Base-by-base conservation (phyloP, 2,888 invertebrate genomes). In the Marasmarcha lunaedactyla region DNA sequence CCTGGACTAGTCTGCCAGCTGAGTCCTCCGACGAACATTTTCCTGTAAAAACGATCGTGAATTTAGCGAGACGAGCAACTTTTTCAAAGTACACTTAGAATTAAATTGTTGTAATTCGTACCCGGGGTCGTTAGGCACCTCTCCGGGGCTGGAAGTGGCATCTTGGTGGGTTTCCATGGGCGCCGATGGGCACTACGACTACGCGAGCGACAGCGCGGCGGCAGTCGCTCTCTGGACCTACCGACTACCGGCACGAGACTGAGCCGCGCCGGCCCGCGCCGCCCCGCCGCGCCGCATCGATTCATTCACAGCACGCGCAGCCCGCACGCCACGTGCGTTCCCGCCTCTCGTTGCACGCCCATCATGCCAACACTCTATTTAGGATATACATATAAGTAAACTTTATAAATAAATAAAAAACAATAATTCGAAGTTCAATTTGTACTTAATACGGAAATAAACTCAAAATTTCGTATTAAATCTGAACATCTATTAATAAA, bases 1-100 rank as follows among this genome's bases (percentile, higher is more conserved):
- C 97, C 97, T 92, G 97, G 97, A 89, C 97, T 97, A 74, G 98
- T 98, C 89, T 98, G 98, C 98, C 98, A 98, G 88, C 97, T 97
- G 78, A 98, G 91, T 72, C 98, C 98, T 73, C 98, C 98, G 87
- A 98, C 96, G 90, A 98, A 98, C 97, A 98, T 98, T 93, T 98
- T 98, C 88, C 98, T 98, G 91, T 64, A 94, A 94, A 87, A 85
- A 83, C 72, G 66, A 71, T 62, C 50, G 57, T 54, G 33, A 54
- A 63, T 50, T 54, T 51, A 53, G 50, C 48, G 46, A 50, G 47
- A 44, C 42, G 20, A 3, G 20, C 47, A 47, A 49, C 48, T 49
- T 41, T 42, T 41, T 46, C 47, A 52, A 44, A 51, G 43, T 46
- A 42, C 15, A 40, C 52, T 41, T 39, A 42, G 43, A 43, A 45